A percentile compares a stretch with the other conserved stretches of the same genome.
Evolutionary conservation across 2,113 vertebrate species (phyloP).

Genomic region (Cairina moschata): DNA sequence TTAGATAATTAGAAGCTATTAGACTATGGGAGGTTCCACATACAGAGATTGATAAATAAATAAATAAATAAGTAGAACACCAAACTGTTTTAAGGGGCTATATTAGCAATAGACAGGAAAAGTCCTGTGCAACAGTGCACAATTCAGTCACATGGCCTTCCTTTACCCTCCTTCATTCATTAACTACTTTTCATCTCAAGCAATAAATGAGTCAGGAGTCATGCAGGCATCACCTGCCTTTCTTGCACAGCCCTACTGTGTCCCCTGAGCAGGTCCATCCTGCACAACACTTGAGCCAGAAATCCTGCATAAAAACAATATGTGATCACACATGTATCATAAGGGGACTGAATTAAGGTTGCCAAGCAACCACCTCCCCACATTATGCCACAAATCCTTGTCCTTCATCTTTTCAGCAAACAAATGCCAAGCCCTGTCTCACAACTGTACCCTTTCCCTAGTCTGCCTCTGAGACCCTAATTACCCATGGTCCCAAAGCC

Average conservation of each 20-base stretch:
- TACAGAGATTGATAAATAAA: not conserved
- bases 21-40: not conserved
- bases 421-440: slow-evolving; percentile 17
- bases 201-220: not conserved
- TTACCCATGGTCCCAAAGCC: slow-evolving; percentile 14
- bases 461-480: not conserved
- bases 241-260: not conserved
- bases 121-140: not conserved
- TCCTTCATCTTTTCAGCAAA: slow-evolving; percentile 58
- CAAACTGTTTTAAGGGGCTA: not conserved
- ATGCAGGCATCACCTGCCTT: fast-evolving
- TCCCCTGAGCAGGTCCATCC: not conserved
- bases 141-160: not conserved
- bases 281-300: not conserved
- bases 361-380: slow-evolving; percentile 43
- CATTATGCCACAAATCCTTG: slow-evolving; percentile 42
- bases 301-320: slow-evolving; percentile 7
- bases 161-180: not conserved
- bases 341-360: slow-evolving; percentile 27
- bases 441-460: not conserved
- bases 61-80: no score
- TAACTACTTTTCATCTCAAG: not conserved
- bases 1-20: slow-evolving; percentile 2
- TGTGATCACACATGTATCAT: not conserved
- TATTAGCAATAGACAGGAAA: not conserved